Base-by-base conservation (phyloP, 2,888 invertebrate genomes). In the Tromatobia lineatoria region DNA sequence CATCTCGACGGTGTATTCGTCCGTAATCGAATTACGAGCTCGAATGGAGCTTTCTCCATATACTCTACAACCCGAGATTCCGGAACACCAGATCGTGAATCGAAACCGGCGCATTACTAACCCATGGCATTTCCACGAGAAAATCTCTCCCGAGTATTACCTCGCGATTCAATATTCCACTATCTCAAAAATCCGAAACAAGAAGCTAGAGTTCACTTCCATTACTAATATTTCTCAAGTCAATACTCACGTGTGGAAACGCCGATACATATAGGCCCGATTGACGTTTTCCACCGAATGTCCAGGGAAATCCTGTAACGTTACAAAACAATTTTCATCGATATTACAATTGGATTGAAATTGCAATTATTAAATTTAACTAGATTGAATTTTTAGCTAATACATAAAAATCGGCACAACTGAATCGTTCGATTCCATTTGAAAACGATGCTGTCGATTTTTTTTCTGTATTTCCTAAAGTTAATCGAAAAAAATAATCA, bases 11-110 rank as follows among this genome's bases (percentile, higher is more conserved):
- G 69, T 74, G 64, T 64, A 74, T 82, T 74, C 69, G 69, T 69
- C 25, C 59, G 74, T 70, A 69, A 82, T 82, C 74, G 78, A 82
- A 79, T 82, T 79, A 82, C 69, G 54, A 74, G 82, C 78, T 82
- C 71, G 78, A 78, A 50, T 38, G 59, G 73, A 82, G 77, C 77
- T 77, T 67, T 70, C 57, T 8, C 38, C 25, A 7, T 3, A 34
- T 6, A 11, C 64, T 15, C 64, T 1, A 18, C 38, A 38, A 38
- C 18, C 4, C 1, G 64, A 38, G 64, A 11, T 38, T 8, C 64
- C 11, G 64, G 20, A 18, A 20, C 38, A 18, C 38, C 38, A 64
- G 42, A 20, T 0, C 64, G 64, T 38, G 11, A 38, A 64, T 64
- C 20, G 18, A 8, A 38, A 64, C 4, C 64, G 11, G 38, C 18